Evolutionary conservation across 2,888 invertebrate species (phyloP).

Genomic region (Eupithecia pulchellata): DNA sequence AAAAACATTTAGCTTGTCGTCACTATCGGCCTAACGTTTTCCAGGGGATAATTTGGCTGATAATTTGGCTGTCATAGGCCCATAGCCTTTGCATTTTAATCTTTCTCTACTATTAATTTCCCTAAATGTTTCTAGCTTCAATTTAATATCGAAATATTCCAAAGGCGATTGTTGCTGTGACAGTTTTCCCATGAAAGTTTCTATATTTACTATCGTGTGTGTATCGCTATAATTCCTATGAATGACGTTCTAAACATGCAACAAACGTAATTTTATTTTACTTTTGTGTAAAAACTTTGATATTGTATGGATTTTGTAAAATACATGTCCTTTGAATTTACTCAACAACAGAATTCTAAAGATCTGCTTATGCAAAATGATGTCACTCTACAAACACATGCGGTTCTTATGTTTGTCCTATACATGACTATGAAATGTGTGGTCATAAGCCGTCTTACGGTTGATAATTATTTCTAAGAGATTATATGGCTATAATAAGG

Average conservation of each 20-base stretch:
- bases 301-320: neutral
- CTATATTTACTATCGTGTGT: no score
- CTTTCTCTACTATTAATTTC: neutral
- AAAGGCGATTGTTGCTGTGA: no score
- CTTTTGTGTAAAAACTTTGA: neutral
- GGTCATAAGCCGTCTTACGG: neutral
- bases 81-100: neutral
- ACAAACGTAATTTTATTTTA: neutral
- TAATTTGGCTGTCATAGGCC: neutral
- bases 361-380: slow-evolving; percentile 46
- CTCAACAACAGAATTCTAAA: neutral
- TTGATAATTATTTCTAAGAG: neutral
- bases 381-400: slow-evolving; percentile 58
- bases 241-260: neutral
- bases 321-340: neutral
- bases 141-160: neutral
- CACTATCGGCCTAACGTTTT: neutral
- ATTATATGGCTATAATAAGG: neutral
- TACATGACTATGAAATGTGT: neutral
- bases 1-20: slow-evolving; percentile 67
- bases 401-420: slow-evolving; percentile 21
- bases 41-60: neutral
- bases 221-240: no score
- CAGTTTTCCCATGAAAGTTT: neutral
- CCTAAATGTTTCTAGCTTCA: neutral